These are phyloP conservation scores for Gymnocephalus cernua DNA, from an alignment of 2,113 vertebrate species.

Conservation along the genomic window DNA sequence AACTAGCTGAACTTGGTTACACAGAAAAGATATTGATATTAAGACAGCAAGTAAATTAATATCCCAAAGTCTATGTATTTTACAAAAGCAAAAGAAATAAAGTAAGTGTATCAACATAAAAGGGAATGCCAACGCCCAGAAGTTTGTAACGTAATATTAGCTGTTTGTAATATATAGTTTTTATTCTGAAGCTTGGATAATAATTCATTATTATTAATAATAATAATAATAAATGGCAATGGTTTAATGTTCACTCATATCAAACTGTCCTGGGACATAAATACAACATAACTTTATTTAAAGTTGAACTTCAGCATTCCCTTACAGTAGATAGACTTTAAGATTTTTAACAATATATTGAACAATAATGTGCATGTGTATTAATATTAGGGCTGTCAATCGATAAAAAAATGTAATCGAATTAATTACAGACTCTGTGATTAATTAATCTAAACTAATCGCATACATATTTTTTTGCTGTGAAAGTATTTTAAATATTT, in stretches of 20 bases:
- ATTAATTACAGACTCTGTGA: too few relatives aligned
- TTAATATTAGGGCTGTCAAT: too few relatives aligned
- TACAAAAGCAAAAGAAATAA: neutral
- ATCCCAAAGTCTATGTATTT: neutral
- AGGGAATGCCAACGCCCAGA: neutral
- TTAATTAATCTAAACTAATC: too few relatives aligned
- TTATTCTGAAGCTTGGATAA: too few relatives aligned
- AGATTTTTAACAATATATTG: neutral
- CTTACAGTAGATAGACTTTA: conserved; percentile 1
- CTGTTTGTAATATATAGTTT: too few relatives aligned
- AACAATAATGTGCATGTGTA: conserved; percentile 2
- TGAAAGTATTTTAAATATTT: too few relatives aligned
- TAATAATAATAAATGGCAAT: too few relatives aligned
- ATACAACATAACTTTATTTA: neutral
- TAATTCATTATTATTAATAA: too few relatives aligned
- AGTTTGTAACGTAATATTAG: neutral
- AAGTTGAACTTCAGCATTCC: conserved; percentile 7
- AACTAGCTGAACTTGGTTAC: neutral
- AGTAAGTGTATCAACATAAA: neutral
- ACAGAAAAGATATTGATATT: neutral
- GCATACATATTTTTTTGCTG: too few relatives aligned
- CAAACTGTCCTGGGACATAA: conserved; percentile 3
- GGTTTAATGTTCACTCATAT: neutral
- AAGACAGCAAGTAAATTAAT: conserved; percentile 20
- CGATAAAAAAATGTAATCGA: too few relatives aligned